Evolutionary conservation across 2,797 vertebrate genomes (phyloP).

Genomic region (Carduelis carduelis): DNA sequence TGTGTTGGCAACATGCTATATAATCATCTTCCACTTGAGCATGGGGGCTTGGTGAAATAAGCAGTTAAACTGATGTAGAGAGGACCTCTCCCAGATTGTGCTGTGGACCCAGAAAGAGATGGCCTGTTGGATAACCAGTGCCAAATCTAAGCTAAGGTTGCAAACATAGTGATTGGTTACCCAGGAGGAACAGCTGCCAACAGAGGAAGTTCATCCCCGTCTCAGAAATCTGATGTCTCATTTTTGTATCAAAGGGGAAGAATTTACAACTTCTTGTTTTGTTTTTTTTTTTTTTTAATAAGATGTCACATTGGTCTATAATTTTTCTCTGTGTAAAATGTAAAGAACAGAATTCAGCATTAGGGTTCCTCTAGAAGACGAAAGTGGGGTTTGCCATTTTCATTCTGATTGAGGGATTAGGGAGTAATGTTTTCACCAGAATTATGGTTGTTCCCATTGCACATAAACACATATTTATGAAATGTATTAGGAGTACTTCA

Average conservation of each 20-base stretch:
- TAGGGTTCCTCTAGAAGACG: background rate
- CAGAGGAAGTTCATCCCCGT: background rate
- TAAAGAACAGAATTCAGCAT: background rate
- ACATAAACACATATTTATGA: background rate
- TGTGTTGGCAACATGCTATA: fast-evolving
- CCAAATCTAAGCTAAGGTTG: background rate
- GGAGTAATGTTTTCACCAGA: background rate
- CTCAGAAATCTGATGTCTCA: background rate
- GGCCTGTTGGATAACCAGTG: background rate
- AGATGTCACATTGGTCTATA: background rate
- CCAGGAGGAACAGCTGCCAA: background rate
- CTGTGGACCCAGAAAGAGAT: background rate
- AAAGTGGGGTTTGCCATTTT: background rate
- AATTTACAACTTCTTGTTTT: background rate
- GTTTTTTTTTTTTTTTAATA: background rate
- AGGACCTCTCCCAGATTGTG: background rate
- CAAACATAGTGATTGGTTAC: background rate
- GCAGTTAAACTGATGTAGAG: background rate
- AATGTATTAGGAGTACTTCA: background rate
- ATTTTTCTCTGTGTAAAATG: background rate
- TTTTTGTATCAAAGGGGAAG: background rate
- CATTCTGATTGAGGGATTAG: background rate
- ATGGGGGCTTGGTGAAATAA: background rate
- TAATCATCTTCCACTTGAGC: background rate
- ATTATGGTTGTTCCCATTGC: background rate